Percentiles rank a stretch among this genome's conserved stretches.
Conservation (phyloP, 92 coral and sea anemone species). For the Scolanthus callimorphus region DNA sequence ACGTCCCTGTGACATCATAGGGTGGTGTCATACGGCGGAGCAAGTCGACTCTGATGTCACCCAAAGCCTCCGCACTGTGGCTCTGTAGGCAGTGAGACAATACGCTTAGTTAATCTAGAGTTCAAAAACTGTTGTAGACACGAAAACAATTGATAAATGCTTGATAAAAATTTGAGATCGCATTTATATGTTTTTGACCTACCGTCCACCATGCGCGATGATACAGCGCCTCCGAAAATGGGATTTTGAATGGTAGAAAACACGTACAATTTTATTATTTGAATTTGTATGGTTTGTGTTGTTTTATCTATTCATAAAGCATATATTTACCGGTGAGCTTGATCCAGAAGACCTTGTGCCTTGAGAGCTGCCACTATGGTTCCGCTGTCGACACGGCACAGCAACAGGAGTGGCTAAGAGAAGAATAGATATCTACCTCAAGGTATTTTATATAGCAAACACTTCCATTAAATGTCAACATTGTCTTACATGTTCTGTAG, state of each 20-base stretch:
- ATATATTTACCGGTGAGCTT: conserved; percentile 78
- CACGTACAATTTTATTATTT: too few relatives aligned
- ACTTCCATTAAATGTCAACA: too few relatives aligned
- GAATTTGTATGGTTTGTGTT: too few relatives aligned
- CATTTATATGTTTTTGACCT: too few relatives aligned
- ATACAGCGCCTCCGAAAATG: too few relatives aligned
- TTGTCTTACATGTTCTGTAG: conserved; percentile 82
- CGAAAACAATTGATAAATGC: not conserved
- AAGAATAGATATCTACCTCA: too few relatives aligned
- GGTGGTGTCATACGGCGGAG: conserved; percentile 89
- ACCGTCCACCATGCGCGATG: too few relatives aligned
- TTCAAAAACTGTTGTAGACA: not conserved
- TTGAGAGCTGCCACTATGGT: conserved; percentile 56
- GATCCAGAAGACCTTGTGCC: conserved; percentile 62
- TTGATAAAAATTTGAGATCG: too few relatives aligned
- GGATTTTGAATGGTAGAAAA: too few relatives aligned
- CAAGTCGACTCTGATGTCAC: conserved; percentile 85
- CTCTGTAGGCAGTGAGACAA: too few relatives aligned
- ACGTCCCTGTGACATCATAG: conserved; percentile 54
- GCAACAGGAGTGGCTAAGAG: conserved; percentile 79
- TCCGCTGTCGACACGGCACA: conserved; percentile 62
- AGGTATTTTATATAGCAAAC: too few relatives aligned
- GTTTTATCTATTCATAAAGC: too few relatives aligned
- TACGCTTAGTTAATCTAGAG: not conserved
- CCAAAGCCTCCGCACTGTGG: conserved; percentile 78